Base-by-base conservation (phyloP, 2,888 invertebrate genomes). In the Subacronicta megacephala region DNA sequence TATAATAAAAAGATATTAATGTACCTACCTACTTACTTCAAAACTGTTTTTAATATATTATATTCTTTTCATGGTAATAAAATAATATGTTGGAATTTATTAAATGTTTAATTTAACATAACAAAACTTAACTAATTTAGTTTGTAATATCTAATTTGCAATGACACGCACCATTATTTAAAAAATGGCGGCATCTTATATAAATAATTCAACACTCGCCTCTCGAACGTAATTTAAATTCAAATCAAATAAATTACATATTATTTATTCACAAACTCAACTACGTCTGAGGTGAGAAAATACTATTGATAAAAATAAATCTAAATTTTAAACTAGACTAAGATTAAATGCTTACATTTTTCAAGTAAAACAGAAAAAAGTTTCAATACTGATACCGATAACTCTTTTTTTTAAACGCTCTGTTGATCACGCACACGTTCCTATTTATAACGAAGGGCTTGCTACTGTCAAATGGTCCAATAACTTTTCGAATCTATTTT, bases 291-390 rank as follows among this genome's bases (percentile, higher is more conserved):
- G 42, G 33, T 50, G 51, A 47, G 44, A 56, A 68, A 45, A 69
- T 46, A 46, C 15, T 54, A 36, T 43, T 40, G 26, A 38, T 62
- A 31, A 36, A 53, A 57, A 70, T 70, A 53, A 67, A 59, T 70
- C 42, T 56, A 29, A 23, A 17, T 41, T 40, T 3, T 5, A 16
- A 47, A 69, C 38, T 33, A 49, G 67, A 64, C 67, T 59, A 42
- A 53, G 49, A 68, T 68, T 59, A 68, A 68, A 59, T n/a, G 41
- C 43, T 29, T 59, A 42, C 45, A 68, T 70, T 59, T 70, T 70
- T 68, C 71, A 70, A 3, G 33, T 52, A 45, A 63, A 46, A 36
- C 13, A 15, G 31, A 59, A 53, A 59, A 62, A 69, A 56, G 15
- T 16, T 44, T 51, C 17, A 37, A 26, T 36, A 52, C 29, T n/a